Conservation (phyloP, 2,797 vertebrate species). For the Telmatherina bonti region DNA sequence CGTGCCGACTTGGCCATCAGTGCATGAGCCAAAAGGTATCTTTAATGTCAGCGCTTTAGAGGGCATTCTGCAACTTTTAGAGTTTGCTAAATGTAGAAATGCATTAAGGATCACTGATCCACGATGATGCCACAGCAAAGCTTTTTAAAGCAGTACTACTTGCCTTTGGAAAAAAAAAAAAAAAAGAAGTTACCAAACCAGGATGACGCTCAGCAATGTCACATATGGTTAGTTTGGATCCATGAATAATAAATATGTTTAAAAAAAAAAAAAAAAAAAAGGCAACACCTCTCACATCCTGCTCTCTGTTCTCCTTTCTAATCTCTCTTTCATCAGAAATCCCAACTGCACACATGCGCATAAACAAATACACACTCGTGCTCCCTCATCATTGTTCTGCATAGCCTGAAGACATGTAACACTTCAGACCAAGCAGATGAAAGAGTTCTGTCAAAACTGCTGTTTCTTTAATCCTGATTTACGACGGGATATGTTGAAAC, state of each 20-base stretch:
- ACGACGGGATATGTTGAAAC: slow-evolving; percentile 51
- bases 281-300: slow-evolving; percentile 59
- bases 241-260: slow-evolving; percentile 44
- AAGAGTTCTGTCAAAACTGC: slow-evolving; percentile 54
- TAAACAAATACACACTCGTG: slow-evolving; percentile 25
- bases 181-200: neutral
- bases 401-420: slow-evolving; percentile 47
- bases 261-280: slow-evolving; percentile 7
- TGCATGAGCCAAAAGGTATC: slow-evolving; percentile 61
- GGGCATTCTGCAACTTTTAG: slow-evolving; percentile 25
- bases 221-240: slow-evolving; percentile 1
- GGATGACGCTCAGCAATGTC: neutral
- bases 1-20: slow-evolving; percentile 58
- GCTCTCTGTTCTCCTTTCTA: slow-evolving; percentile 59
- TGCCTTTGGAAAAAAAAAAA: no score
- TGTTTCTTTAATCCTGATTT: slow-evolving; percentile 60
- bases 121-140: slow-evolving; percentile 3
- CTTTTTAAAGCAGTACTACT: slow-evolving; percentile 6
- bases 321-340: slow-evolving; percentile 56
- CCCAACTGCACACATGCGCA: slow-evolving; percentile 17
- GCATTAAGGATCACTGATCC: neutral
- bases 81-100: slow-evolving; percentile 2
- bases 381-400: slow-evolving; percentile 49
- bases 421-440: slow-evolving; percentile 50
- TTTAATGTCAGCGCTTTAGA: slow-evolving; percentile 54